Conservation (phyloP, 2,888 invertebrate species). For the Conistra vaccinii region DNA sequence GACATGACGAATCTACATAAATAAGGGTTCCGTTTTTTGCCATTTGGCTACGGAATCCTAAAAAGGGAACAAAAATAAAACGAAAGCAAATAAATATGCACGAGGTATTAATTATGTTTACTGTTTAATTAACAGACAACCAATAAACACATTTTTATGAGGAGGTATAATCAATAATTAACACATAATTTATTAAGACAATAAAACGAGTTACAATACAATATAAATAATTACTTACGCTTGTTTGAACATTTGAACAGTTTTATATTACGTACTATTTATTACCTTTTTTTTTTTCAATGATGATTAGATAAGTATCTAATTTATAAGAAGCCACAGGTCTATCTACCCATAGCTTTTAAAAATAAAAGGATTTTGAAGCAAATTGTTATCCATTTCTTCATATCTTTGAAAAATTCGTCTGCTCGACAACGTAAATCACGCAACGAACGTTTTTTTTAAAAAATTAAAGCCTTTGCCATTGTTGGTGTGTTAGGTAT, state of each 20-base stretch:
- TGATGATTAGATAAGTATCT: neutral
- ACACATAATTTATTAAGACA: neutral
- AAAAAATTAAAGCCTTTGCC: neutral
- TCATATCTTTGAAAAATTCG: neutral
- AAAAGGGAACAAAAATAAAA: slow-evolving; percentile 26
- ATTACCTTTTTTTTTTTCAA: neutral
- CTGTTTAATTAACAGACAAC: slow-evolving; percentile 2
- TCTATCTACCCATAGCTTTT: neutral
- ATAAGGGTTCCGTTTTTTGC: too few species aligned
- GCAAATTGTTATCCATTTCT: neutral
- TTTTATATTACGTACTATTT: neutral
- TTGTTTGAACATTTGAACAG: neutral
- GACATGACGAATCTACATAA: too few species aligned
- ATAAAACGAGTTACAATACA: neutral
- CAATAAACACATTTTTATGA: slow-evolving; percentile 2
- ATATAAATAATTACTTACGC: neutral
- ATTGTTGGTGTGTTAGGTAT: neutral
- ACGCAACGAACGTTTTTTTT: neutral
- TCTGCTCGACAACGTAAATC: neutral
- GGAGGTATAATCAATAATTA: slow-evolving; percentile 4
- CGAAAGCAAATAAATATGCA: neutral
- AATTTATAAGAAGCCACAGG: too few species aligned
- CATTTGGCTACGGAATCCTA: too few species aligned
- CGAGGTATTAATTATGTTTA: neutral
- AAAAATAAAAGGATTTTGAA: neutral